Percentiles rank a stretch among this genome's conserved stretches.
Conservation (phyloP, 2,113 vertebrate species). For the Ailuropoda melanoleuca region DNA sequence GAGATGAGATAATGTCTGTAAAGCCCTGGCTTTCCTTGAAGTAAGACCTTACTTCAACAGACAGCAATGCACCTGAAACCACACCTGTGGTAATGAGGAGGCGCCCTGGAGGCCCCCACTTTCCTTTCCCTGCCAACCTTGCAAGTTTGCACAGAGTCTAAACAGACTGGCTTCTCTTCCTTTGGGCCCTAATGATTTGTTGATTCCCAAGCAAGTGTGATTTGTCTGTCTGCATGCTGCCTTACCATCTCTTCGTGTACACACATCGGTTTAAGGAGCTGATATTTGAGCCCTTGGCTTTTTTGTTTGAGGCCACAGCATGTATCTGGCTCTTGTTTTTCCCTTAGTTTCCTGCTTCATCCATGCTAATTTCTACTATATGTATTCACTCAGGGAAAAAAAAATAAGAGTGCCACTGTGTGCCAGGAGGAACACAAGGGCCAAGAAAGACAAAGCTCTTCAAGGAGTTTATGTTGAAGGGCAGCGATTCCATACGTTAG, state of each 20-base stretch:
- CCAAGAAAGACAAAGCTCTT: background rate
- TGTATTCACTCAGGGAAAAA: background rate
- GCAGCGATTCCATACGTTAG: background rate
- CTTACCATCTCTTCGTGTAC: background rate
- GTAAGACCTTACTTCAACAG: conserved; percentile 70
- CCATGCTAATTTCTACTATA: background rate
- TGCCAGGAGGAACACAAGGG: background rate
- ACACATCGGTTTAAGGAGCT: background rate
- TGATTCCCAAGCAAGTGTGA: conserved; percentile 49
- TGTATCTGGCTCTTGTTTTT: background rate
- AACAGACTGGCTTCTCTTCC: conserved; percentile 42
- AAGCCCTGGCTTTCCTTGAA: conserved; percentile 52
- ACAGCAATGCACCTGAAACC: conserved; percentile 48
- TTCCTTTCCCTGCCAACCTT: conserved; percentile 49
- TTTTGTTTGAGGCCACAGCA: background rate
- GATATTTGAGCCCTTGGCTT: background rate
- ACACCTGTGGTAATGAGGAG: conserved; percentile 63
- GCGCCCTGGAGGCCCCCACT: background rate
- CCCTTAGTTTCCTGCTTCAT: background rate
- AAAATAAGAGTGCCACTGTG: background rate
- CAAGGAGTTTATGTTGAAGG: background rate
- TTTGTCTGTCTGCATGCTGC: conserved; percentile 17
- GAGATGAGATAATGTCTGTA: conserved; percentile 76
- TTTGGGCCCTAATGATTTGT: conserved; percentile 30
- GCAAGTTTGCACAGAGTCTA: conserved; percentile 63